Evolutionary conservation across 64 coral and sea anemone species (phyloP).

Genomic region (Acropora tenuis): DNA sequence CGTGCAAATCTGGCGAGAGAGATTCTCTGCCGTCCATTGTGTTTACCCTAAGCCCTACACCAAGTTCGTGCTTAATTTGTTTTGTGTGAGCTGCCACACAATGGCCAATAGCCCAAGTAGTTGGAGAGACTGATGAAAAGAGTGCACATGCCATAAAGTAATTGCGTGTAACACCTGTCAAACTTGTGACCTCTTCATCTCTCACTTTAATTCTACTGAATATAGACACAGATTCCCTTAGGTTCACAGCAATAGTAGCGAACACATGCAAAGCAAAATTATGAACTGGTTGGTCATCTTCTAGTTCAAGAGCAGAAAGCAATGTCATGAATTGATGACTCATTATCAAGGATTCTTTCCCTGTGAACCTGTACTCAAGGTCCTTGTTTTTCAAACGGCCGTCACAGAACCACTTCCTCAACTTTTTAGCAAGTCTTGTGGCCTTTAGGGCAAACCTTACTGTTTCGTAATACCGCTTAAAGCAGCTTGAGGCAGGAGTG

Average conservation of each 20-base stretch:
- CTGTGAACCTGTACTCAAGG: neutral
- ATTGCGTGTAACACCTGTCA: slow-evolving; percentile 1
- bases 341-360: neutral
- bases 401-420: neutral
- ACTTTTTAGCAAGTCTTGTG: neutral
- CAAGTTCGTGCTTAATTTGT: too few relatives aligned
- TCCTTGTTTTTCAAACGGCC: neutral
- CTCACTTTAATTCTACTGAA: neutral
- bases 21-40: too few relatives aligned
- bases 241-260: neutral
- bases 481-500: neutral
- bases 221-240: neutral
- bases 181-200: neutral
- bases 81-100: too few relatives aligned
- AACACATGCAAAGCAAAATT: neutral
- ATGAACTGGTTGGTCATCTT: neutral
- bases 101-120: too few relatives aligned
- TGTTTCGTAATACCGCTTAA: neutral
- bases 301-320: neutral
- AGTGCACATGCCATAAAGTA: slow-evolving; percentile 35
- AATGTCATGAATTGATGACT: neutral
- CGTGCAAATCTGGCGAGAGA: too few relatives aligned
- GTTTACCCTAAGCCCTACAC: too few relatives aligned
- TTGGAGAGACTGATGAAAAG: slow-evolving; percentile 44
- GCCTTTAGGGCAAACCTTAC: neutral